phyloP scores from a whole-genome alignment of 2,797 vertebrate genomes.

The Rhodeus uyekii region DNA sequence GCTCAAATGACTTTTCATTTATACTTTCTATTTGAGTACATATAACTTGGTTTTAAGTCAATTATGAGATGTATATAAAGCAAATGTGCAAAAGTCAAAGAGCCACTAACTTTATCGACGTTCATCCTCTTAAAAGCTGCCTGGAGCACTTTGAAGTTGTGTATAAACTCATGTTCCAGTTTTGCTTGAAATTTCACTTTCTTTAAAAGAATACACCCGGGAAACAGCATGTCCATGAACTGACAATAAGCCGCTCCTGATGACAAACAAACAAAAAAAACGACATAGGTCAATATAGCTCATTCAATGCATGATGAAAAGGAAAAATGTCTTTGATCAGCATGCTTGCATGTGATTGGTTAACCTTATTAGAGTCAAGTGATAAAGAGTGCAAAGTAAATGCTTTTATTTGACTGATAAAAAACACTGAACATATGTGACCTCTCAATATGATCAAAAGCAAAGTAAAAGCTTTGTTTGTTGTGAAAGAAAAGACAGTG shows the following conservation, averaged over 20 bases:
- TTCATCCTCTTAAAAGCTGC: conserved; percentile 97
- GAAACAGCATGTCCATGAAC: conserved; percentile 99
- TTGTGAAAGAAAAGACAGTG: background rate
- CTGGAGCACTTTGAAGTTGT: conserved; percentile 99
- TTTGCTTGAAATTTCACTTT: conserved; percentile 99
- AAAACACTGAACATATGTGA: background rate
- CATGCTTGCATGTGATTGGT: background rate
- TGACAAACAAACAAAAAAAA: conserved; percentile 44
- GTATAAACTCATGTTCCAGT: conserved; percentile 96
- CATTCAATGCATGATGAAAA: background rate
- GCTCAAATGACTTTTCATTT: background rate
- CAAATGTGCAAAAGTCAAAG: background rate
- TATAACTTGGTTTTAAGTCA: background rate
- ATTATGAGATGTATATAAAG: background rate
- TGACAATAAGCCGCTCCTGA: conserved; percentile 95
- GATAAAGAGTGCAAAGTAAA: background rate
- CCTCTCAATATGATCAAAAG: conserved; percentile 1
- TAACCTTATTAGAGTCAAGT: background rate
- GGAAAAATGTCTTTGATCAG: conserved; percentile 8
- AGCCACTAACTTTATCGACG: conserved; percentile 89
- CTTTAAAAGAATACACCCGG: conserved; percentile 92
- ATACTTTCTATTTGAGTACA: background rate
- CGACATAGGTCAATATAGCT: background rate
- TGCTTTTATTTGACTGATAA: background rate
- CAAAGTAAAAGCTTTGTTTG: background rate